Evolutionary conservation across 2,888 invertebrate species (phyloP), one percentile per base, ranked within the genome.

Genomic region (Anoplius nigerrimus): DNA sequence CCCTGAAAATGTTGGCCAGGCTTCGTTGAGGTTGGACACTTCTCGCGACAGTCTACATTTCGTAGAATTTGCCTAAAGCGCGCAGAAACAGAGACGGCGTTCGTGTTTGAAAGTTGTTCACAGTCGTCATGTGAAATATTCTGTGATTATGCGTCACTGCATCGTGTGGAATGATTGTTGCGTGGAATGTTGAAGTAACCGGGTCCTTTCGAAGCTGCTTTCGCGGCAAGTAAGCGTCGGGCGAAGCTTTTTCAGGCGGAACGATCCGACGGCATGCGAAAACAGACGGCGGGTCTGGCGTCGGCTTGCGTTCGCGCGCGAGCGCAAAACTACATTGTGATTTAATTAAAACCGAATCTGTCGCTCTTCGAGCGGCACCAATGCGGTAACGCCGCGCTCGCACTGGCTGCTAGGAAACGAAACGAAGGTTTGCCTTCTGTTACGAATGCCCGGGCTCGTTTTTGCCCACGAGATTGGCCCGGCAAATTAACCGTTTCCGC

Each of bases 271-370:
- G 53, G 16, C 42, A 53, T n/a, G 52, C 51, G 48, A 53, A 53
- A 48, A 34, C 34, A 2, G 6, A 13, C 4, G 11, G 61, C 42
- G 51, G 42, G 42, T 18, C 34, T 55, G 53, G 60, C 61, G 58
- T 22, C 48, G 48, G 42, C 60, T 52, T 63, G 57, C 1, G 34
- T 5, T 6, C 62, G 43, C 11, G 51, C 46, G n/a, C 48, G 34
- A 13, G 51, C 27, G 51, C 61, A 62, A 67, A 72, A 74, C 62
- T 70, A 60, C 62, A 76, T 76, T 77, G 71, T 69, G 61, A 75
- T 79, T 79, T 79, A 79, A 79, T 79, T 79, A 79, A 79, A 79
- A 74, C 59, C 65, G 51, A 73, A 76, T 65, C 62, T 43, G 27
- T 21, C 57, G 66, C 43, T 42, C 52, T 55, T 54, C 51, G 46